Conservation (phyloP, 2,888 invertebrate species). For the Athrips mouffetella region DNA sequence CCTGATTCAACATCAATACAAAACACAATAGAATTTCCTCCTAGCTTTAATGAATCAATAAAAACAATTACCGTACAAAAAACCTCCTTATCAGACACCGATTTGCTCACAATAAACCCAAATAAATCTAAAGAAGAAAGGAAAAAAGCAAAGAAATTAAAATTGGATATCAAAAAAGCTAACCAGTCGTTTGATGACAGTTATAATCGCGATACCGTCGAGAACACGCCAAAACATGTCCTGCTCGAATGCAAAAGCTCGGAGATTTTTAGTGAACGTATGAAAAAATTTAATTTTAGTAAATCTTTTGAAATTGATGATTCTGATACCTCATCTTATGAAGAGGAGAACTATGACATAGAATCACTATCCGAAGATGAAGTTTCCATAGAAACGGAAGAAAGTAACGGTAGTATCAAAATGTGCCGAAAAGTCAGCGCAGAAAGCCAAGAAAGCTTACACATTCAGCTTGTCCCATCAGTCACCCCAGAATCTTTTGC, state of each 20-base stretch:
- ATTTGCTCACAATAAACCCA: slow-evolving; percentile 38
- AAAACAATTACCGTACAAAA: slow-evolving; percentile 50
- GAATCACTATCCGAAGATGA: slow-evolving; percentile 52
- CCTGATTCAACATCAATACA: slow-evolving; percentile 58
- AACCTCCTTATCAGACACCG: slow-evolving; percentile 60
- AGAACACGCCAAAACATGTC: slow-evolving; percentile 67
- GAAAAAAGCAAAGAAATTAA: slow-evolving; percentile 49
- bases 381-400: slow-evolving; percentile 37
- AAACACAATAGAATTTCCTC: slow-evolving; percentile 17
- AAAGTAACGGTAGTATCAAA: slow-evolving; percentile 26
- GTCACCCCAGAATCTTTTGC: slow-evolving; percentile 58
- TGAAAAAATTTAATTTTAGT: slow-evolving; percentile 56
- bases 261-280: slow-evolving; percentile 49
- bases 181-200: slow-evolving; percentile 47
- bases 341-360: neutral
- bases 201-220: slow-evolving; percentile 33
- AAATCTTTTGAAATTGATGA: slow-evolving; percentile 59
- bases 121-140: slow-evolving; percentile 33
- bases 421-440: slow-evolving; percentile 19
- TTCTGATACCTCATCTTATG: slow-evolving; percentile 35
- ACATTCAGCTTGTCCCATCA: slow-evolving; percentile 37
- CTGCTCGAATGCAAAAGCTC: slow-evolving; percentile 49
- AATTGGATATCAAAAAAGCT: slow-evolving; percentile 57
- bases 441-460: slow-evolving; percentile 25
- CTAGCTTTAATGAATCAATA: slow-evolving; percentile 43